Base-by-base conservation (phyloP, 2,113 vertebrate species). In the Podarcis cretensis region DNA sequence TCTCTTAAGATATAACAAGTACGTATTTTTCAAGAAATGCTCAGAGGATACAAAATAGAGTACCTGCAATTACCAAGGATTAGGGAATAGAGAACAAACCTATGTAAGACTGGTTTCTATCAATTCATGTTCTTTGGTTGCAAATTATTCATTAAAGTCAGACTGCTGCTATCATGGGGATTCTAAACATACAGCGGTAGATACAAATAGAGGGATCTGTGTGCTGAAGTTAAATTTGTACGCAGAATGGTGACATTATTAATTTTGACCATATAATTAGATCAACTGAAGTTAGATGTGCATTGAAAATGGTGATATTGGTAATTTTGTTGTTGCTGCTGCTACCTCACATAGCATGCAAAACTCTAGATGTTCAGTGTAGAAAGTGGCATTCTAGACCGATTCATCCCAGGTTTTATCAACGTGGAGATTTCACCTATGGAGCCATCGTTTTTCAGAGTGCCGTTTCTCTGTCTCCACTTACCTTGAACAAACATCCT, bases 391-490 rank as follows among this genome's bases (percentile, higher is more conserved):
- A 35, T 74, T 16, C 71, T 10, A 23, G 12, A n/a, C 30, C n/a
- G 14, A 32, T 3, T 74, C 30, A 32, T 74, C 71, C 30, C n/a
- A 74, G n/a, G n/a, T 74, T 5, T 74, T 74, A 74, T 74, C n/a
- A 74, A n/a, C 16, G 12, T 5, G 71, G 71, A 32, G 71, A 74
- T 74, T 32, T 74, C 13, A 74, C 14, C 71, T 16, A 32, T 74
- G 71, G 71, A 74, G 71, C 21, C 71, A n/a, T 74, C 16, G 1
- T 74, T 32, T 35, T 2, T 18, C 30, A 32, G 71, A 35, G 10
- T 12, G 1, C 1, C 1, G 3, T 35, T 32, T 1, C 3, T 16
- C 18, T 16, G 23, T 9, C 12, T 74, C 9, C 10, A 74, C 5
- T 32, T 74, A 74, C 30, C n/a, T 35, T 74, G 13, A 16, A 74